Base-by-base conservation (phyloP, 2,113 vertebrate genomes). In the Gobio gobio region DNA sequence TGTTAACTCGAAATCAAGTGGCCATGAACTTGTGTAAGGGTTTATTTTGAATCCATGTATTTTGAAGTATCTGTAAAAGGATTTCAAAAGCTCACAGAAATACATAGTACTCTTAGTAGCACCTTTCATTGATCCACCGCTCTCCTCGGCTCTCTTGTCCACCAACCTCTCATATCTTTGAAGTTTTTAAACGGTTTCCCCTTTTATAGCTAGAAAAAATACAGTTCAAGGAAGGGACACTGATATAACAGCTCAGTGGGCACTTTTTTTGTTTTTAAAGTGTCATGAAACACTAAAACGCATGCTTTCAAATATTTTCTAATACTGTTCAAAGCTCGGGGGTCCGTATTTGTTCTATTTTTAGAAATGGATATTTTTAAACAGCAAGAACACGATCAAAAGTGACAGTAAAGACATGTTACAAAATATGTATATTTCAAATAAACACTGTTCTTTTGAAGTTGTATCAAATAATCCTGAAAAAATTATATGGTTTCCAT, bases 1-100 rank as follows among this genome's bases (percentile, higher is more conserved):
- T 75, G 68, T 75, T 83, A 51, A 83, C 51, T 63, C n/a, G 33
- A 83, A 74, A 83, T 18, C 33, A 83, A 83, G 82, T 29, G 66
- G 13, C 33, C 66, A 29, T 83, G 51, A 83, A 74, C 54, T 49
- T 6, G 6, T 36, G 16, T 43, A 40, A 78, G 22, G 56, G 10
- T 6, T 36, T 78, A 14, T 59, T 59, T 59, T 70, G 33, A 78
- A 59, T 59, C 9, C 33, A 59, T 13, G 3, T 3, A 83, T 43
- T 29, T 40, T 73, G 54, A 47, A 45, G 54, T 6, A 47, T 75
- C 26, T 45, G 18, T 16, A 29, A 74, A 74, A n/a, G n/a, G n/a
- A n/a, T n/a, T n/a, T n/a, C n/a, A n/a, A n/a, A n/a, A n/a, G n/a
- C n/a, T n/a, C n/a, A n/a, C n/a, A n/a, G n/a, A n/a, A n/a, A n/a